A percentile compares a stretch with the other conserved stretches of the same genome.
Conservation (phyloP, 2,797 vertebrate genomes). For the Fringilla coelebs region DNA sequence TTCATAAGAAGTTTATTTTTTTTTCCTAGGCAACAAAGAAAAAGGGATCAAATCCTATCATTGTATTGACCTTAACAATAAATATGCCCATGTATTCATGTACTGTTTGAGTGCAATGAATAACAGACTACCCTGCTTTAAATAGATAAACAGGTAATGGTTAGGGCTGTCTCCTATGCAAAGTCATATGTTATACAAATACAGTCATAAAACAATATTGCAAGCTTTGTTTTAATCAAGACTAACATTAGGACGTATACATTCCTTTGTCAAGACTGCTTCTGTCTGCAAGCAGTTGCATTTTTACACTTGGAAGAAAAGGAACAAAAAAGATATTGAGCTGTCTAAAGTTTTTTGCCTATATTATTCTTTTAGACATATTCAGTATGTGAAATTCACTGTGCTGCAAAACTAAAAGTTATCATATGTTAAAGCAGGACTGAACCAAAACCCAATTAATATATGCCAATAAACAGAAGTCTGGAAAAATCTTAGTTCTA, state of each 20-base stretch:
- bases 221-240: slow-evolving; percentile 55
- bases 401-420: background rate
- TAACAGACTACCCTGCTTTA: slow-evolving; percentile 48
- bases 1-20: slow-evolving; percentile 20
- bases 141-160: slow-evolving; percentile 62
- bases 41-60: slow-evolving; percentile 30
- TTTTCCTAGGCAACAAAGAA: slow-evolving; percentile 18
- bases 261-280: slow-evolving; percentile 8
- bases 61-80: slow-evolving; percentile 65
- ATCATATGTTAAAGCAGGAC: background rate
- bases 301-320: background rate
- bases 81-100: slow-evolving; percentile 36
- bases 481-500: background rate
- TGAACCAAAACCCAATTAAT: background rate
- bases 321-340: background rate
- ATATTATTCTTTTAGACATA: background rate
- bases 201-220: slow-evolving; percentile 35
- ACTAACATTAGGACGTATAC: background rate
- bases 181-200: slow-evolving; percentile 54
- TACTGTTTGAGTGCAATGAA: slow-evolving; percentile 35
- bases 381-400: background rate
- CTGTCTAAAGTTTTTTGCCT: background rate
- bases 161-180: slow-evolving; percentile 28
- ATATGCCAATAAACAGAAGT: background rate
- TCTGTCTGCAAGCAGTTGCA: background rate